These are phyloP conservation scores for Tachysurus vachellii DNA, from an alignment of 2,113 vertebrate species.

Conservation along the genomic window DNA sequence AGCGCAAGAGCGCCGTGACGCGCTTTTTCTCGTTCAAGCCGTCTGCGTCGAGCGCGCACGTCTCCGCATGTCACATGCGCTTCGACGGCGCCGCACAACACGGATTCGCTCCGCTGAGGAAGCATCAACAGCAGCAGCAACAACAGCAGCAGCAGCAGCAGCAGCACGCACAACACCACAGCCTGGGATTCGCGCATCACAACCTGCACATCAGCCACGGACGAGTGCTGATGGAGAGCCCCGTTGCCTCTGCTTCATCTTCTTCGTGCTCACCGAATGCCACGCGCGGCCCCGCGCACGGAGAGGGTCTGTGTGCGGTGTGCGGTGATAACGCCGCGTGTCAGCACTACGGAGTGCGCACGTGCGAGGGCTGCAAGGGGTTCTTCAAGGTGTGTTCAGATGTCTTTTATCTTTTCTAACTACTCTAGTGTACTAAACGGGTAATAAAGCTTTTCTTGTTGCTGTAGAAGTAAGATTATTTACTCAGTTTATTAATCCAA, in stretches of 20 bases:
- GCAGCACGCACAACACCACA: slow-evolving; percentile 60
- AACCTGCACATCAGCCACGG: slow-evolving; percentile 81
- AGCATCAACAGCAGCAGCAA: not conserved
- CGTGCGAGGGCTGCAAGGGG: slow-evolving; percentile 92
- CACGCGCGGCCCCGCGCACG: slow-evolving; percentile 76
- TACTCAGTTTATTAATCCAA: not conserved
- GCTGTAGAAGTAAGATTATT: not conserved
- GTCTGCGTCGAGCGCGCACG: slow-evolving; percentile 69
- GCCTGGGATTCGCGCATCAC: slow-evolving; percentile 82
- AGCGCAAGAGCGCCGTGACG: slow-evolving; percentile 85
- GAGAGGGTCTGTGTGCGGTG: slow-evolving; percentile 92
- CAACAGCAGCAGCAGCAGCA: slow-evolving; percentile 70
- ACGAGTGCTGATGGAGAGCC: slow-evolving; percentile 85
- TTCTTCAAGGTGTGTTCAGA: slow-evolving; percentile 85
- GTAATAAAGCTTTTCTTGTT: not conserved
- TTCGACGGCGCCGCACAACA: slow-evolving; percentile 77
- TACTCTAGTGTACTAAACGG: not conserved
- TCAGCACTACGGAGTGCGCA: slow-evolving; percentile 92
- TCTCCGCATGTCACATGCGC: slow-evolving; percentile 87
- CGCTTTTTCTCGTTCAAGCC: slow-evolving; percentile 93
- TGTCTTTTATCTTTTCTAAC: no score
- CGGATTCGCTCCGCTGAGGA: slow-evolving; percentile 25
- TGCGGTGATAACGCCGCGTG: slow-evolving; percentile 96
- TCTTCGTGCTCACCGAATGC: slow-evolving; percentile 7
- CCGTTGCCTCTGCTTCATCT: slow-evolving; percentile 75